Base-by-base conservation (phyloP, 2,797 vertebrate genomes). In the Denticeps clupeoides region DNA sequence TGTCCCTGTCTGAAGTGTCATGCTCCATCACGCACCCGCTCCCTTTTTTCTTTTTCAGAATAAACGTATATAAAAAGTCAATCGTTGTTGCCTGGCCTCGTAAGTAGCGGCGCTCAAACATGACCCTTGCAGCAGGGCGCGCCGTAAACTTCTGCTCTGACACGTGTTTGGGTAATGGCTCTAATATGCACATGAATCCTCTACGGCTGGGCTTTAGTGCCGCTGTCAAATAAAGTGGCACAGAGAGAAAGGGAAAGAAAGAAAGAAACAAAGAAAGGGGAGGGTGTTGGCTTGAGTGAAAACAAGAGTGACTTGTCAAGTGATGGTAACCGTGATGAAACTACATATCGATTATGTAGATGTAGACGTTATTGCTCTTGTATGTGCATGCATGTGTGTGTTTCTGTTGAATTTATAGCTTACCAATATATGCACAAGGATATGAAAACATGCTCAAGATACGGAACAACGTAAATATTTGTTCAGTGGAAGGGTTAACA, bases 161-260 rank as follows among this genome's bases (percentile, higher is more conserved):
- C 75, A 75, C 62, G 63, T 77, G 77, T 79, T 71, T 10, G 56
- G 58, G 62, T 78, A 77, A 75, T 73, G 68, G 60, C 37, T 19
- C 57, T 80, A 74, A 76, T 74, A 70, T 16, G 25, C 58, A 67
- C 67, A 64, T 77, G 74, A 75, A 80, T 77, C 63, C 54, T 73
- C 69, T 74, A 72, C 66, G 70, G 56, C 55, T 41, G 15, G 2
- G 51, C 53, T 40, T 28, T 53, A 64, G 29, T 51, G 62, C 64
- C 57, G 18, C 47, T 64, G 53, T 59, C 53, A 52, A 40, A 56
- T 46, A 45, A 66, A 60, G 64, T 63, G 40, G 60, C 54, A 55
- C 53, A 46, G 53, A 55, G 56, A 19, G 43, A 26, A 25, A 26
- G 47, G 40, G 4, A 24, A 8, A 13, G 24, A 33, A 10, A 27